Evolutionary conservation across 35 echinoderm and acorn worm species (phyloP), one percentile per base, ranked within the genome.

Genomic region (Apostichopus japonicus): DNA sequence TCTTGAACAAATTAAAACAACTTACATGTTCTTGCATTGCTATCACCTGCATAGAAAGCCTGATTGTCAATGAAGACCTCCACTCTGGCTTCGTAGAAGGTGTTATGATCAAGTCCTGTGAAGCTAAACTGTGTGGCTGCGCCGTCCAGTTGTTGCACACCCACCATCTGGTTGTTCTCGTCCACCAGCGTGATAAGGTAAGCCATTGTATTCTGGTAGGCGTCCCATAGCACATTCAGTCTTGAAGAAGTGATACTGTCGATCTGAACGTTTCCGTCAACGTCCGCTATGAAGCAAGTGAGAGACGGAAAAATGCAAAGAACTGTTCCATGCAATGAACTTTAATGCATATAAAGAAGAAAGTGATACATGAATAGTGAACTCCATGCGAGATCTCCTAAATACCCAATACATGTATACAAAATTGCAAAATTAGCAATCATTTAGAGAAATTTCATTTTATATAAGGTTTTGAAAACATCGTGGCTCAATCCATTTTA

Each of bases 141-240:
- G 14, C 10, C 61, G 51, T 73, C 86, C 0, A 88, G 22, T 16
- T 16, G 5, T 72, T 33, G 6, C 1, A 25, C 0, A 51, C 72
- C 62, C 1, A 88, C 63, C 2, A 88, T 0, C 17, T 72, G 86
- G 33, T 71, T 72, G 61, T 88, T 72, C 6, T 11, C 59, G 72
- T 88, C 63, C 59, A 88, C 24, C 86, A 88, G 56, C 14, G 59
- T 88, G 17, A 88, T 55, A 2, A 17, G 22, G 16, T 88, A 88
- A 6, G 61, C 56, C 86, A 27, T 16, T 8, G 86, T 59, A 88
- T 72, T 14, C 6, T 24, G 22, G 6, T 51, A 27, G 33, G 86
- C 62, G 72, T 88, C 86, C 86, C 86, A 88, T 16, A 88, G 59
- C 24, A 88, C 86, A 72, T 73, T 67, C 24, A 88, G 21, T 19